Percentiles rank a stretch among this genome's conserved stretches.
phyloP scores from a whole-genome alignment of 30 jellyfish, hydroid and myxozoan species.

The Aurelia aurita region DNA sequence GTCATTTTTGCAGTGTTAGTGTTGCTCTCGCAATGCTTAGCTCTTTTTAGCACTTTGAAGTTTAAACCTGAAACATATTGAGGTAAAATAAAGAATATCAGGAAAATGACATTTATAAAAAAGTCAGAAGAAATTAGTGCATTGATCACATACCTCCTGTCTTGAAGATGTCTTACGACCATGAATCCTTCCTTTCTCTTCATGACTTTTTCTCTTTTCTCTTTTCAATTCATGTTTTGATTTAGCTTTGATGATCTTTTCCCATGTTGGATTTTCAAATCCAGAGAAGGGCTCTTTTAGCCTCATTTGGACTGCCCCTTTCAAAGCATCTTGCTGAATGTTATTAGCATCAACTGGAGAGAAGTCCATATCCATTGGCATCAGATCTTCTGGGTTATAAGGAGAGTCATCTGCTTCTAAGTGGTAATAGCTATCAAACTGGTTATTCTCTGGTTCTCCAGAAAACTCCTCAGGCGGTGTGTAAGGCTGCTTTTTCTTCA shows the following conservation, averaged over 20 bases:
- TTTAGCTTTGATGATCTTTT: constrained; percentile 84
- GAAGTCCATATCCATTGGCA: constrained; percentile 59
- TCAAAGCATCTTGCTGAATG: constrained; percentile 71
- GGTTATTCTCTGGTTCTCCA: constrained; percentile 49
- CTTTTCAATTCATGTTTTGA: constrained; percentile 83
- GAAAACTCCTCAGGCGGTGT: constrained; percentile 63
- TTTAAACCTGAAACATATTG: too few species aligned
- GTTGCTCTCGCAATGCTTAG: too few species aligned
- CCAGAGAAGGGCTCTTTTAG: constrained; percentile 76
- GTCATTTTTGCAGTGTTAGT: too few species aligned
- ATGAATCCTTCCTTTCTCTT: constrained; percentile 23
- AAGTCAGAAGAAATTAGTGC: too few species aligned
- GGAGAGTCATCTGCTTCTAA: constrained; percentile 86
- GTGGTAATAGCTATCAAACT: constrained; percentile 46
- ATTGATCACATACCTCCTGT: background rate
- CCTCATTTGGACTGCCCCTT: constrained; percentile 78
- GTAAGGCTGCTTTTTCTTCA: constrained; percentile 30
- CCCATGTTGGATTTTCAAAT: constrained; percentile 84
- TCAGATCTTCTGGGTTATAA: constrained; percentile 87
- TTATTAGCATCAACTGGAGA: constrained; percentile 43
- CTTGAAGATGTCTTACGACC: background rate
- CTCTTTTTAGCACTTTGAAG: too few species aligned
- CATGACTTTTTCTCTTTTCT: constrained; percentile 63
- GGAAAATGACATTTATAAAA: too few species aligned
- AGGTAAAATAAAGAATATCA: too few species aligned